Evolutionary conservation across 2,888 invertebrate species (phyloP).

Genomic region (Coleophora deauratella): DNA sequence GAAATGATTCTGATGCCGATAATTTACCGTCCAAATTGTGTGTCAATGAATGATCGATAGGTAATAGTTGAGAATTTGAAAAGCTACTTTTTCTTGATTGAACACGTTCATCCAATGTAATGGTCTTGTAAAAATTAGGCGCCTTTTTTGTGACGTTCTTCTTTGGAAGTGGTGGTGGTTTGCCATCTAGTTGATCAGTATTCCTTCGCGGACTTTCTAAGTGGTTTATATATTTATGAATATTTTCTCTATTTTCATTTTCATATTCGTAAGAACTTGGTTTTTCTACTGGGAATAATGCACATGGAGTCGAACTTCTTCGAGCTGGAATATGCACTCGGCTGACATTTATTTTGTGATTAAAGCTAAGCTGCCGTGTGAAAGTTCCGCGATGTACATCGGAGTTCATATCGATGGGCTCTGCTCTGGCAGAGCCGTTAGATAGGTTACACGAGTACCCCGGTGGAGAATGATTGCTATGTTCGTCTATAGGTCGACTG

Average conservation of each 20-base stretch:
- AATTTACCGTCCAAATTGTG: constrained; percentile 39
- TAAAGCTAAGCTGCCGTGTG: constrained; percentile 60
- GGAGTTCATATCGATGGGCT: constrained; percentile 32
- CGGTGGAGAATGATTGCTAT: constrained; percentile 70
- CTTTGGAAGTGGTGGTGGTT: constrained; percentile 64
- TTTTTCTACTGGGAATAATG: constrained; percentile 58
- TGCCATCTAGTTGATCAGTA: constrained; percentile 50
- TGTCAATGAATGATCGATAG: constrained; percentile 45
- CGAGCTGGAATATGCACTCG: constrained; percentile 56
- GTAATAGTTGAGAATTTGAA: constrained; percentile 57
- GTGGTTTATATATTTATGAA: constrained; percentile 28
- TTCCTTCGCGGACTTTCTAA: constrained; percentile 25
- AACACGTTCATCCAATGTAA: constrained; percentile 63
- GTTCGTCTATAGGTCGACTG: constrained; percentile 75
- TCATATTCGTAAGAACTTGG: constrained; percentile 44
- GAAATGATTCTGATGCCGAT: constrained; percentile 41
- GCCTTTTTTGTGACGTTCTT: constrained; percentile 57
- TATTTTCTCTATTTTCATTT: constrained; percentile 37
- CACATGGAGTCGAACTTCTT: constrained; percentile 65
- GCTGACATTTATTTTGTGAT: constrained; percentile 58
- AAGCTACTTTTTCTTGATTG: constrained; percentile 68
- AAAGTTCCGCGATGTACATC: constrained; percentile 49
- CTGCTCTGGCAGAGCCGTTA: constrained; percentile 35
- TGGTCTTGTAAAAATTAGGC: constrained; percentile 60
- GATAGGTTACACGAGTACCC: constrained; percentile 64